Evolutionary conservation across 2,888 invertebrate genomes (phyloP).

Genomic region (Stenodera caucasica): DNA sequence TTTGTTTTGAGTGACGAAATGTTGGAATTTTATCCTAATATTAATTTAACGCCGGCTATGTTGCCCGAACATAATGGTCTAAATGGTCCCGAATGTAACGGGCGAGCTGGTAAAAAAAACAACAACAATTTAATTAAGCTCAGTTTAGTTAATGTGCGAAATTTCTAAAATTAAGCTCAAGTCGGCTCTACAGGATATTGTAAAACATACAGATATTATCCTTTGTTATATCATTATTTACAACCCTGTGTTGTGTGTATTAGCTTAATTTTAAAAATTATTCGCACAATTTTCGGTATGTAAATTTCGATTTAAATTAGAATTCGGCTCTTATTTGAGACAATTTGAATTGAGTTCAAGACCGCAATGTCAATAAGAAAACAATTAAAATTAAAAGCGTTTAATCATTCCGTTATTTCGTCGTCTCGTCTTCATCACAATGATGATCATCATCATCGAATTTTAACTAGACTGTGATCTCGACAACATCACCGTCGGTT

Average conservation of each 20-base stretch:
- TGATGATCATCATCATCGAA: neutral
- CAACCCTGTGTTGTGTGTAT: no score
- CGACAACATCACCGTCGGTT: neutral
- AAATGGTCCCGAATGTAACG: constrained; percentile 64
- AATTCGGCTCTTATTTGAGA: no score
- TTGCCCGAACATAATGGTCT: constrained; percentile 60
- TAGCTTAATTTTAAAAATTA: no score
- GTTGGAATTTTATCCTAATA: constrained; percentile 72
- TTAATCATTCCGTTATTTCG: no score
- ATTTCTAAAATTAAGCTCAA: neutral
- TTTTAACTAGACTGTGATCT: no score
- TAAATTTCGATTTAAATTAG: no score
- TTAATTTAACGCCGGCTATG: constrained; percentile 60
- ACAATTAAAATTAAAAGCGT: neutral
- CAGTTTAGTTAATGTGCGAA: constrained; percentile 11
- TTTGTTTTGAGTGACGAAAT: constrained; percentile 52
- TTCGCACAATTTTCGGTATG: no score
- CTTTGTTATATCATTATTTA: constrained; percentile 19
- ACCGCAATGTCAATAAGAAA: neutral
- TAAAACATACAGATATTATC: constrained; percentile 16
- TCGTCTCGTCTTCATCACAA: neutral
- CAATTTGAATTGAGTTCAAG: neutral
- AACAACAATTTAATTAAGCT: no score
- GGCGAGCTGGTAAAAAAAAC: constrained; percentile 62
- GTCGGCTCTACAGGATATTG: constrained; percentile 10